Base-by-base conservation (phyloP, 2,113 vertebrate genomes). In the Megaleporinus macrocephalus region DNA sequence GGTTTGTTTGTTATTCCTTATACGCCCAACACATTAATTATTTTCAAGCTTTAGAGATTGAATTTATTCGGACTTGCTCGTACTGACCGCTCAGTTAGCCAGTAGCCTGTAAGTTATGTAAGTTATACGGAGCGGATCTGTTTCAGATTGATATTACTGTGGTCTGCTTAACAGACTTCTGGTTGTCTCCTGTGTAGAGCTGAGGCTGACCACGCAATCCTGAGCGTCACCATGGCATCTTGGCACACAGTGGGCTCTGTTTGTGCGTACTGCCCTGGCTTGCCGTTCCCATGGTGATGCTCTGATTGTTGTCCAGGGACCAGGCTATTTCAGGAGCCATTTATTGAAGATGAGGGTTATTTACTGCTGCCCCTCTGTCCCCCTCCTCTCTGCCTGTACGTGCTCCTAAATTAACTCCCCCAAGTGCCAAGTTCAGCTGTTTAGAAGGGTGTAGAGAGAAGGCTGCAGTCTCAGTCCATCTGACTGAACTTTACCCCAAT, bases 381-480 rank as follows among this genome's bases (percentile, higher is more conserved):
- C 63, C 5, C 71, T 41, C 73, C n/a, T 24, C 74, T 20, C 33
- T 53, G 59, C 44, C 36, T 72, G 61, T 68, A 5, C 73, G 51
- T 47, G 59, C 68, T 53, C 77, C 53, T 57, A 83, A 87, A 81
- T 83, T 85, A 81, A 87, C 76, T 55, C 73, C 73, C 71, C 73
- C 55, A 80, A 84, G 73, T 79, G 81, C 26, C 47, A 57, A 29
- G 51, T 57, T 83, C 68, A 73, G 81, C 81, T 83, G 74, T 78
- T 83, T 72, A 20, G 47, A 70, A 72, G 20, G 49, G 49, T 15
- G 55, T 47, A 16, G 62, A 18, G 20, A 30, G 63, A 44, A n/a
- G 55, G 10, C 71, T 30, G 47, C 30, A n/a, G 22, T 29, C 27
- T 44, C 20, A 26, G 61, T 78, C 47, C 36, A 47, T 68, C 2